Conservation (phyloP, 2,888 invertebrate genomes). For the Leistus spinibarbis region DNA sequence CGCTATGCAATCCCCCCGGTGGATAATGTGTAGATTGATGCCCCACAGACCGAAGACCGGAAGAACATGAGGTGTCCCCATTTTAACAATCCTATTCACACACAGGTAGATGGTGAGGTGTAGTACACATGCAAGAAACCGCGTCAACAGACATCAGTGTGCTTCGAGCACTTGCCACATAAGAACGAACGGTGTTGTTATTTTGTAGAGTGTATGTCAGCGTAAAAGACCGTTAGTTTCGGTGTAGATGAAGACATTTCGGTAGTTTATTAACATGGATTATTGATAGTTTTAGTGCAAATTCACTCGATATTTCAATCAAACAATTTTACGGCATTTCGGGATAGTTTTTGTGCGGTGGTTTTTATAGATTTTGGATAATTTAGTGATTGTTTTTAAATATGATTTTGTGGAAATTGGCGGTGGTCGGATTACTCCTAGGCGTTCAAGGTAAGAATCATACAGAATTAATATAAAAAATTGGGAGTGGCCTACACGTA, state of each 20-base stretch:
- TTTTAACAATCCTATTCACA: background rate
- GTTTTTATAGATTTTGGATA: background rate
- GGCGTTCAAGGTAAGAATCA: background rate
- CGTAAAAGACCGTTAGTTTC: background rate
- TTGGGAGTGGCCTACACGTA: too few species aligned
- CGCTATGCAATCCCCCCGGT: background rate
- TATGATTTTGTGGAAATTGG: background rate
- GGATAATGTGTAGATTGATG: background rate
- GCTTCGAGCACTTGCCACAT: background rate
- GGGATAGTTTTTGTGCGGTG: background rate
- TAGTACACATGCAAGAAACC: background rate
- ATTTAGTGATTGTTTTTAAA: background rate
- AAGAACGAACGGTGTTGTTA: background rate
- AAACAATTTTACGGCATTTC: background rate
- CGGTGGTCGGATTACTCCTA: slow-evolving; percentile 5
- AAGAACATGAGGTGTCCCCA: background rate
- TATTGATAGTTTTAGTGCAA: background rate
- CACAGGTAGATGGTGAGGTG: background rate
- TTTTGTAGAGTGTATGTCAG: background rate
- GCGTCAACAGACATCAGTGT: background rate
- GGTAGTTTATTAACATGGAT: background rate
- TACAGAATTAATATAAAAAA: background rate
- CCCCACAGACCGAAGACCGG: background rate
- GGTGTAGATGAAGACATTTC: background rate
- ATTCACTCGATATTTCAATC: too few species aligned